Base-by-base conservation (phyloP, 2,888 invertebrate species). In the Arctia plantaginis region DNA sequence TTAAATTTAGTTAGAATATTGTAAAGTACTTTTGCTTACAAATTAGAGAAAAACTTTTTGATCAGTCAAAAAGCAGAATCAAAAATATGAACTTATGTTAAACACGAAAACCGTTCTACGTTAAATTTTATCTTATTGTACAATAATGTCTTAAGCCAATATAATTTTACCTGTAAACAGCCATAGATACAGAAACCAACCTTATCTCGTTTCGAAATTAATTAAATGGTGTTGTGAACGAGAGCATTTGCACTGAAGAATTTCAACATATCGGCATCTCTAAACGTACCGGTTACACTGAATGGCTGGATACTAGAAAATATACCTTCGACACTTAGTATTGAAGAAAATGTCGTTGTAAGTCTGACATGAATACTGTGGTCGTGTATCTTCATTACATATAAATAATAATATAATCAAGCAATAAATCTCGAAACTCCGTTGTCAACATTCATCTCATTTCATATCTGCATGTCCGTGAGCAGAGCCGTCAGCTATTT, bases 401-500 rank as follows among this genome's bases (percentile, higher is more conserved):
- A 73, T 75, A 76, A 79, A 83, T 82, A 75, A 82, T 76, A 73
- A 55, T 55, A 73, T 55, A 73, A 73, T 73, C 62, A 69, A 33
- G 75, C 66, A 75, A 78, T 75, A 77, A 68, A 77, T 80, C 76
- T 69, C 20, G 74, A 82, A 81, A 81, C 77, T 83, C 68, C 69
- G 75, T 77, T 74, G 47, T 68, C 72, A 77, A 80, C 81, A 86
- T 87, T 88, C 82, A 84, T 83, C 86, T 82, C 82, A 84, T 87
- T 85, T 80, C 77, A 84, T 82, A 80, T 77, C 89, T 78, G 86
- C 89, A 87, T 90, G 90, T 91, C 87, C 86, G 85, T 85, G 81
- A 80, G 77, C 82, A 83, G 85, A 88, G 86, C 89, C 89, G 89
- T 90, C 90, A 90, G 89, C 92, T 92, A 94, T 94, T 94, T 94